Conservation (phyloP, 2,797 vertebrate species). For the Myotis findleyi region DNA sequence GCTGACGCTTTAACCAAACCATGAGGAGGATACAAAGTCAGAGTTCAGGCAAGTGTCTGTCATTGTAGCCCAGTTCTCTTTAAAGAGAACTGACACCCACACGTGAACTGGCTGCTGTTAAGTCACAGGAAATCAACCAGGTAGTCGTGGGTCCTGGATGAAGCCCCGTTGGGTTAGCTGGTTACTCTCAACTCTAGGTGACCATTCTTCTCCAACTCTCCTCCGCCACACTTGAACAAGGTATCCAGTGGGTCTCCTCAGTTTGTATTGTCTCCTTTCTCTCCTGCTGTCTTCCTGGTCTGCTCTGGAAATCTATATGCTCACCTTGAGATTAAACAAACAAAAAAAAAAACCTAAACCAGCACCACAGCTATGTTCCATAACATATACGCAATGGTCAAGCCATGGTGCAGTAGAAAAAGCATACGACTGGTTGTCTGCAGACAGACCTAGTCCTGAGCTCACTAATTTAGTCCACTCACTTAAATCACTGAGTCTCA, state of each 20-base stretch:
- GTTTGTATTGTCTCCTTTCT: background rate
- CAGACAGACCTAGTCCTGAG: background rate
- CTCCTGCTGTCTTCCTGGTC: background rate
- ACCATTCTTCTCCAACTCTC: background rate
- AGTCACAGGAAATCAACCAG: background rate
- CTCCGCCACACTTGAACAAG: background rate
- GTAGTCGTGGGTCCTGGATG: background rate
- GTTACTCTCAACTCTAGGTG: background rate
- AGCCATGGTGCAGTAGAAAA: background rate
- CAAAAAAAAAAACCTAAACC: background rate
- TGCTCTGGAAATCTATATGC: background rate
- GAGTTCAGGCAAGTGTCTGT: background rate
- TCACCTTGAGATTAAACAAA: background rate
- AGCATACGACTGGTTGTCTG: background rate
- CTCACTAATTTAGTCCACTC: background rate
- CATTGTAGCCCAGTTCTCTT: background rate
- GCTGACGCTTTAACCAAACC: background rate
- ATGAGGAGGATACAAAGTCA: background rate
- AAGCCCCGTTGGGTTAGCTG: background rate
- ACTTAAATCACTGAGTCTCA: background rate
- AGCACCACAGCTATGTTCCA: background rate
- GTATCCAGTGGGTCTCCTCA: background rate
- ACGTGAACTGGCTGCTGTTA: background rate
- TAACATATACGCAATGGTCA: background rate
- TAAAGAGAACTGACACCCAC: too few species aligned